A percentile compares a stretch with the other conserved stretches of the same genome.
phyloP scores from a whole-genome alignment of 2,797 vertebrate genomes.

The Lepilemur septentrionalis region DNA sequence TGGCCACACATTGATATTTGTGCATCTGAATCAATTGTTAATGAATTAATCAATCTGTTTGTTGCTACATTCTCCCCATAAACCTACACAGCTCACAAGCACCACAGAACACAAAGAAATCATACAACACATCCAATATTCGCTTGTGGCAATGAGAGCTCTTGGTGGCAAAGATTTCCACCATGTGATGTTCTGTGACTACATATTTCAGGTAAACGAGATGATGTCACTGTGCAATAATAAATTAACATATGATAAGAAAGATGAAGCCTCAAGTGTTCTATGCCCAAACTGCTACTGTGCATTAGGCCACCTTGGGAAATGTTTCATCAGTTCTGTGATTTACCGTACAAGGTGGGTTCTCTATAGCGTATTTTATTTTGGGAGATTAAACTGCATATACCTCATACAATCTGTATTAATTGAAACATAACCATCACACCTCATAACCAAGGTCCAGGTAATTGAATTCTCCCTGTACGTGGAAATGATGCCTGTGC shows the following conservation, averaged over 20 bases:
- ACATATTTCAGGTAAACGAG: background rate
- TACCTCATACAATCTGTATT: conserved; percentile 25
- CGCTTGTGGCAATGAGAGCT: background rate
- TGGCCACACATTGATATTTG: background rate
- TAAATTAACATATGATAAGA: background rate
- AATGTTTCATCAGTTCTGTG: background rate
- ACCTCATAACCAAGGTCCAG: conserved; percentile 93
- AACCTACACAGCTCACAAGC: background rate
- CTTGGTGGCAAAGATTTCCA: background rate
- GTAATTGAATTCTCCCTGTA: conserved; percentile 87
- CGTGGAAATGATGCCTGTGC: conserved; percentile 87
- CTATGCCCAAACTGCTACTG: background rate
- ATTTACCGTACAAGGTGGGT: background rate
- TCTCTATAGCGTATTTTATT: background rate
- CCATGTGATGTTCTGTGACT: background rate
- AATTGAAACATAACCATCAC: conserved; percentile 83
- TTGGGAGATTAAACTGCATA: background rate
- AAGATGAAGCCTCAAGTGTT: background rate
- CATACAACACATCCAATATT: background rate
- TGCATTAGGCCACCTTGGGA: background rate
- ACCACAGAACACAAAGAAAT: background rate
- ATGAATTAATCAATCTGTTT: conserved; percentile 9
- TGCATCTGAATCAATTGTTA: background rate
- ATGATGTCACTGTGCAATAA: background rate
- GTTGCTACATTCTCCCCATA: background rate